These are phyloP conservation scores for Hydractinia symbiolongicarpus DNA, from an alignment of 30 jellyfish, hydroid and myxozoan species.

Conservation along the genomic window DNA sequence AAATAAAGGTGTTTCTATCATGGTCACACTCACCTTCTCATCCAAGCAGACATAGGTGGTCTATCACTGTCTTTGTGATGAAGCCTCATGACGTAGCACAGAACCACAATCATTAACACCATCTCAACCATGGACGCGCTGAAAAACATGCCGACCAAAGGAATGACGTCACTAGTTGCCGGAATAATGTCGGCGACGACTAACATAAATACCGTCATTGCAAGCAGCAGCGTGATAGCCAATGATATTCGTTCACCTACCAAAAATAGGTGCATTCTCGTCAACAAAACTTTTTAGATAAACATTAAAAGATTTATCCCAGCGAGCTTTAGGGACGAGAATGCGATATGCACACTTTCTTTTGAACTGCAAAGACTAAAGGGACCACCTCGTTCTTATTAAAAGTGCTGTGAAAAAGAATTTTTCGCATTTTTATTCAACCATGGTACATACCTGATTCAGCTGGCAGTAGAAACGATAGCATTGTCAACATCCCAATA, in stretches of 20 bases:
- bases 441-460: constrained; percentile 69
- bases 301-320: background rate
- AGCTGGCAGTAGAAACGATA: constrained; percentile 91
- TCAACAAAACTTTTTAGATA: background rate
- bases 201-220: constrained; percentile 96
- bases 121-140: constrained; percentile 90
- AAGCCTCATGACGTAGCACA: constrained; percentile 74
- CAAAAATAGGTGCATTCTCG: background rate
- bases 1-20: too few species aligned
- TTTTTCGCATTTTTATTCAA: background rate
- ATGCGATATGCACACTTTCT: too few species aligned
- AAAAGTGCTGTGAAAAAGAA: too few species aligned
- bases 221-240: constrained; percentile 81
- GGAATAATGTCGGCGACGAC: constrained; percentile 97
- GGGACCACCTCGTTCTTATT: too few species aligned
- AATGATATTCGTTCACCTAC: constrained; percentile 88
- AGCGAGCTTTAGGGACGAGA: background rate
- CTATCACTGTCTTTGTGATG: constrained; percentile 70
- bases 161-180: constrained; percentile 90
- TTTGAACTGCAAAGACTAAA: too few species aligned
- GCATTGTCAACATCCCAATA: constrained; percentile 85
- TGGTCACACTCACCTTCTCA: constrained; percentile 47
- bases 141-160: constrained; percentile 81
- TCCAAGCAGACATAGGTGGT: constrained; percentile 90
- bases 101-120: constrained; percentile 78